A percentile compares a stretch with the other conserved stretches of the same genome.
Conservation (phyloP, 2,113 vertebrate genomes). For the Oncorhynchus masou region DNA sequence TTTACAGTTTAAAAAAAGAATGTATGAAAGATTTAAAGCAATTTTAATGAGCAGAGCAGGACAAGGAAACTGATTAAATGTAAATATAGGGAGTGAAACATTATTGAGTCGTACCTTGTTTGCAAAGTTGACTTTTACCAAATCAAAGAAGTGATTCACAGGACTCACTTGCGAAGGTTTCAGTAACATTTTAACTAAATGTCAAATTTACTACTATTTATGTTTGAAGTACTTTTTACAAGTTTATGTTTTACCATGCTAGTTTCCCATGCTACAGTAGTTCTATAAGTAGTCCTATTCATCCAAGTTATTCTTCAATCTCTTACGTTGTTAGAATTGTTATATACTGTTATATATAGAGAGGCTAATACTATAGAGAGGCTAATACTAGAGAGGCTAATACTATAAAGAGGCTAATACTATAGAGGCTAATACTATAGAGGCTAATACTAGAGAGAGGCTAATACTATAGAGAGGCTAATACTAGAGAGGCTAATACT, state of each 20-base stretch:
- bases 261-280: neutral
- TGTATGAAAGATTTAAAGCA: constrained; percentile 70
- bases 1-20: constrained; percentile 72
- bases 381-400: no score
- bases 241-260: neutral
- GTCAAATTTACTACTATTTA: neutral
- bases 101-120: constrained; percentile 66
- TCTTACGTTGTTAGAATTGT: neutral
- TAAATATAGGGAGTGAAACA: constrained; percentile 24
- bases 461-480: no score
- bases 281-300: neutral
- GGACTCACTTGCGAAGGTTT: constrained; percentile 25
- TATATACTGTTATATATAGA: no score
- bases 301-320: neutral
- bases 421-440: no score
- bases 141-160: constrained; percentile 62
- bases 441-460: no score
- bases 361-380: no score
- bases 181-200: constrained; percentile 19
- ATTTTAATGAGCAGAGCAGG: constrained; percentile 7
- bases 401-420: no score
- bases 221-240: neutral
- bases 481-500: no score
- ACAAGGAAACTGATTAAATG: neutral
- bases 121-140: constrained; percentile 72